Conservation (phyloP, 2,797 vertebrate genomes). For the Enteromius viviparus region DNA sequence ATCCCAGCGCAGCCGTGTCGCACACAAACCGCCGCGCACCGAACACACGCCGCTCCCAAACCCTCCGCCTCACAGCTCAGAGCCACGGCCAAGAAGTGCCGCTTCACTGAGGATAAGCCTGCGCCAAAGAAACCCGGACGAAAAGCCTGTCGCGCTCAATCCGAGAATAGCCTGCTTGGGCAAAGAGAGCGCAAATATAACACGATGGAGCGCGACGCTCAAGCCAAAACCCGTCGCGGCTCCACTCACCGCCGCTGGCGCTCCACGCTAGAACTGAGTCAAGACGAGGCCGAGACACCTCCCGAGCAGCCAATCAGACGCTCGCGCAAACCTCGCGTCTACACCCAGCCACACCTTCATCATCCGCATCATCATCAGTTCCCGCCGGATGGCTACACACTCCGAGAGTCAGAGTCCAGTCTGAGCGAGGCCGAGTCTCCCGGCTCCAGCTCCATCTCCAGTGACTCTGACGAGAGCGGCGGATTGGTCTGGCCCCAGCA, state of each 20-base stretch:
- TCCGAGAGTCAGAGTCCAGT: slow-evolving; percentile 82
- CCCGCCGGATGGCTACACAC: slow-evolving; percentile 52
- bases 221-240: slow-evolving; percentile 65
- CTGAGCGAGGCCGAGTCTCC: slow-evolving; percentile 83
- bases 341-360: slow-evolving; percentile 62
- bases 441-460: slow-evolving; percentile 82
- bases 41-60: slow-evolving; percentile 41
- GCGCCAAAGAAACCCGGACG: slow-evolving; percentile 73
- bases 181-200: slow-evolving; percentile 76
- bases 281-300: slow-evolving; percentile 73
- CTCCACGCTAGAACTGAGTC: slow-evolving; percentile 84
- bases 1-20: slow-evolving; percentile 80
- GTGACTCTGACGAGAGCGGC: slow-evolving; percentile 85
- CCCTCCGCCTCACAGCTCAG: slow-evolving; percentile 57
- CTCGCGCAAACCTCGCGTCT: slow-evolving; percentile 61
- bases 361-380: slow-evolving; percentile 58
- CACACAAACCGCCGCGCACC: slow-evolving; percentile 48
- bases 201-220: slow-evolving; percentile 78
- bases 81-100: slow-evolving; percentile 77
- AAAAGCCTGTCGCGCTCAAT: slow-evolving; percentile 83
- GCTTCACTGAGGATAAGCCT: slow-evolving; percentile 74
- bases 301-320: slow-evolving; percentile 64
- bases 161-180: slow-evolving; percentile 81
- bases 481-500: slow-evolving; percentile 89
- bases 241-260: slow-evolving; percentile 74